Conservation (phyloP, 2,113 vertebrate genomes). For the Mellivora capensis region DNA sequence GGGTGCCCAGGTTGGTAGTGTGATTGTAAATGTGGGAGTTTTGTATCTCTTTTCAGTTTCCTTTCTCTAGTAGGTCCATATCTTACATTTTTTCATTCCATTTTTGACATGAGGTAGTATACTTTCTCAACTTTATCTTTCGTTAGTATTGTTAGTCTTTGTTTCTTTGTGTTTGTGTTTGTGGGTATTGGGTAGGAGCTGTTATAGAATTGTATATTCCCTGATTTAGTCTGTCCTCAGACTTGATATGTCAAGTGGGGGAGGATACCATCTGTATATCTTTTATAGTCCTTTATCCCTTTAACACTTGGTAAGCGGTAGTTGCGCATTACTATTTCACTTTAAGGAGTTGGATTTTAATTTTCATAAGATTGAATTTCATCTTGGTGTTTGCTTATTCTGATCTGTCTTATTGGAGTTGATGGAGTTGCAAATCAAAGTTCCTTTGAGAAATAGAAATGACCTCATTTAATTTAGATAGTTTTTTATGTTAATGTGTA, state of each 20-base stretch:
- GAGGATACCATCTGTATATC: background rate
- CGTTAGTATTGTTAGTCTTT: background rate
- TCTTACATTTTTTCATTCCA: background rate
- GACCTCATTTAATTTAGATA: slow-evolving; percentile 70
- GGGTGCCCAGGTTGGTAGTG: background rate
- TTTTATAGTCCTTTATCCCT: background rate
- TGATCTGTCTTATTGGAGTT: slow-evolving; percentile 43
- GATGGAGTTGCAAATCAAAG: slow-evolving; percentile 71
- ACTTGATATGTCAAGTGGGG: background rate
- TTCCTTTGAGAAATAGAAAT: slow-evolving; percentile 70
- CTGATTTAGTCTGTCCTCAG: background rate
- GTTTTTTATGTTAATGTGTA: slow-evolving; percentile 76
- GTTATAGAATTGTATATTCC: background rate
- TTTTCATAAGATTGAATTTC: slow-evolving; percentile 3
- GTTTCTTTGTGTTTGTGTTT: background rate
- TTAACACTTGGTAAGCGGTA: background rate
- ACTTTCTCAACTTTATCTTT: background rate
- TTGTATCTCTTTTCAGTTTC: background rate
- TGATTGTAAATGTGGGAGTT: background rate
- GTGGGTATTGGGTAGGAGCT: background rate
- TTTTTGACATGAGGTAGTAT: background rate
- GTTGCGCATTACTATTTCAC: background rate
- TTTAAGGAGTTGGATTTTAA: slow-evolving; percentile 28
- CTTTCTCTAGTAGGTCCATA: background rate
- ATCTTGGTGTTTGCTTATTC: slow-evolving; percentile 46